Evolutionary conservation across 1,140 invertebrate genomes (phyloP), one percentile per base, ranked within the genome.

Genomic region (Bombus difficillimus): DNA sequence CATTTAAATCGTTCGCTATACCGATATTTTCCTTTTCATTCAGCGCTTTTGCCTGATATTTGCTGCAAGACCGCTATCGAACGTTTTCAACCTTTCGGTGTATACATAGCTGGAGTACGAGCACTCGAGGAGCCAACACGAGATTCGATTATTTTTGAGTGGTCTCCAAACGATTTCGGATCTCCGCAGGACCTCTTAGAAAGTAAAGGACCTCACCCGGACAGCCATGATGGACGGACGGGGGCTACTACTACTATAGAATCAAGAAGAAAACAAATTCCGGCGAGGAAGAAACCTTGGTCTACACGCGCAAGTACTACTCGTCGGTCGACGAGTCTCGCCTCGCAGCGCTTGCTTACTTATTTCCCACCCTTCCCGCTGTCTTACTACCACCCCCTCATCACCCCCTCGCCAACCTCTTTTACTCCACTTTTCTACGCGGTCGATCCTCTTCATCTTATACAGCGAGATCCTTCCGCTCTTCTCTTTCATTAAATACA

Each of bases 401-500:
- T 4, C 15, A 8, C 8, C 4, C 72, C 64, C 59, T 73, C 59
- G 13, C 41, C 77, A 10, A 66, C 81, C 32, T 92, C 87, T 86
- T 76, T 81, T 71, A 53, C 82, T 85, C 85, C 89, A 91, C 86
- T 92, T 92, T 91, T 87, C 88, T 83, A 85, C 84, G 62, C 80
- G 88, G 82, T 78, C 76, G 84, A 89, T 66, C 81, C 88, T 90
- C 92, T 93, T 93, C 91, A 94, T 94, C 92, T 93, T 92, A 88
- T 86, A 81, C 81, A 86, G 59, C n/a, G 81, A 83, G 79, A 87
- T 86, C 72, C 80, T 78, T 83, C 32, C 62, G 85, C 89, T 85
- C 85, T 89, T 92, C 91, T 91, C 91, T 94, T 94, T 93, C 93
- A 93, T 94, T 94, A 94, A 94, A 94, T 93, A 91, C 89, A 88